phyloP scores from a whole-genome alignment of 2,888 invertebrate species.

The Psococerastis gibbosa region DNA sequence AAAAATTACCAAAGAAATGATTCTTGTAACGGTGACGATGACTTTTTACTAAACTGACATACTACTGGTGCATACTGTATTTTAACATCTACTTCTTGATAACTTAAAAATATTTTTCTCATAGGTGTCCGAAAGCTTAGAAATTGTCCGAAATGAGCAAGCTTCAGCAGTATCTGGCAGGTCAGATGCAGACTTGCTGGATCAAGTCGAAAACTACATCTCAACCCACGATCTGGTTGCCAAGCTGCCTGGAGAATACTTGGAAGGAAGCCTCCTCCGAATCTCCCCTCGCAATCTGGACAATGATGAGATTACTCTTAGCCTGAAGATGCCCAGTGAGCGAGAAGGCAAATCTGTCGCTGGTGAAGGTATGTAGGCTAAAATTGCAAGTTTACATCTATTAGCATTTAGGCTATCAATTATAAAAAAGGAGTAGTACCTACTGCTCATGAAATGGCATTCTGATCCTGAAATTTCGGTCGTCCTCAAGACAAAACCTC shows the following conservation, averaged over 20 bases:
- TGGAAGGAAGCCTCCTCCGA: conserved; percentile 50
- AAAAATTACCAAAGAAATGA: too few species aligned
- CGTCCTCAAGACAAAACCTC: too few species aligned
- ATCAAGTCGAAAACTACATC: conserved; percentile 49
- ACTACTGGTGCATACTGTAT: too few species aligned
- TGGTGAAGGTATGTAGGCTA: conserved; percentile 6
- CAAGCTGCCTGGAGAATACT: conserved; percentile 35
- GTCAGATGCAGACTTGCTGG: conserved; percentile 41
- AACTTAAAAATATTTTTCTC: too few species aligned
- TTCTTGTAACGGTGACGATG: too few species aligned
- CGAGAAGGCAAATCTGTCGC: conserved; percentile 19
- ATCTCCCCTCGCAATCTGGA: conserved; percentile 61
- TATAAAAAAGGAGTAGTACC: too few species aligned
- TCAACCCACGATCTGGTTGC: conserved; percentile 62
- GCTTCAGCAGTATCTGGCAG: conserved; percentile 27
- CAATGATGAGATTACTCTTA: conserved; percentile 52
- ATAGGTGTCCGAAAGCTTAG: conserved; percentile 53
- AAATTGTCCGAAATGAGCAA: conserved; percentile 52
- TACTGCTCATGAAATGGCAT: too few species aligned
- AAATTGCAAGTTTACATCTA: conserved; percentile 15
- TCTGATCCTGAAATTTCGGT: too few species aligned
- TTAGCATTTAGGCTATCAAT: conserved; percentile 13
- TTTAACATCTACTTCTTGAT: too few species aligned
- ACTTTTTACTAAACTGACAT: too few species aligned
- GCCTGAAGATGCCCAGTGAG: conserved; percentile 39